Evolutionary conservation across 2,113 vertebrate species (phyloP), one percentile per base, ranked within the genome.

Genomic region (Nicator chloris): DNA sequence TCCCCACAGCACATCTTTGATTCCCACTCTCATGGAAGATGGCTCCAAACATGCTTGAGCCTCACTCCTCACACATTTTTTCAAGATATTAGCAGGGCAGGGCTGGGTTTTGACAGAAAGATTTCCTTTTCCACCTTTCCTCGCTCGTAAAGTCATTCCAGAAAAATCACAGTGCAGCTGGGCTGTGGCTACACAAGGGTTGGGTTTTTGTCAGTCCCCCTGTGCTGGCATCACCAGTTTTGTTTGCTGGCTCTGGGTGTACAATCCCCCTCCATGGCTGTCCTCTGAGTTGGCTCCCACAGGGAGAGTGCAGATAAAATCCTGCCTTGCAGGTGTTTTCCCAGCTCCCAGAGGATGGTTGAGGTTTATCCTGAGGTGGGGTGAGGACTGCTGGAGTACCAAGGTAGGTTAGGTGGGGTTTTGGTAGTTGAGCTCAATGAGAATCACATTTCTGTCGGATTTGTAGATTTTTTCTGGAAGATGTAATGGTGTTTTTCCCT

Each of bases 171-270:
- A 24, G 44, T 1, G 1, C 33, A 71, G 44, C 12, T 56, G 40
- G 60, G 50, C 35, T 2, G 1, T 26, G 37, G 40, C 54, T 45
- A 4, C 7, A 2, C 30, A 21, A 45, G 44, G 27, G 17, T 13
- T 73, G 56, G 27, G 14, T 31, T 56, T 76, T 57, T 68, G 63
- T 59, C 56, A 27, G 44, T 11, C 7, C 7, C 45, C 8, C 22
- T 4, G 2, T 1, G 16, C 4, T 49, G 61, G 37, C 45, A 42
- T 35, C 8, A 1, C 27, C 1, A 1, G 6, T 37, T 31, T 37
- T 50, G 10, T 73, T 92, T 73, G 9, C 49, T 64, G 40, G 26
- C 8, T 64, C 42, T 84, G n/a, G 17, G 10, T 39, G 18, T 35
- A 23, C 70, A 53, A 3, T 17, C 20, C 6, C 2, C 11, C 20